These are phyloP conservation scores for Moxostoma hubbsi DNA, from an alignment of 2,797 vertebrate genomes.

Conservation along the genomic window DNA sequence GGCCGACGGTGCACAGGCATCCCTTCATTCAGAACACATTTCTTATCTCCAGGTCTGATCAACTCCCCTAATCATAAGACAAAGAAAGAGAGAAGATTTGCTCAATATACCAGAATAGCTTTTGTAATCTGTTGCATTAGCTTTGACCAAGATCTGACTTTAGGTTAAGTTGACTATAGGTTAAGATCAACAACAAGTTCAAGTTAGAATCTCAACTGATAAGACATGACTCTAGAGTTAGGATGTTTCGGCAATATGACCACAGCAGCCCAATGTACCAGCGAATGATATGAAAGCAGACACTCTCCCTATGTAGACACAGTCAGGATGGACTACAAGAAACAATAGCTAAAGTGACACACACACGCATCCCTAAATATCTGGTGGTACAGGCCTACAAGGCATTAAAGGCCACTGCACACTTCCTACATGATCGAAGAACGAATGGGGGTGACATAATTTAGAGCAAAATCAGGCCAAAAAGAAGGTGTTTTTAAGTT, in stretches of 20 bases:
- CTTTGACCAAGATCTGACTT: not conserved
- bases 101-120: not conserved
- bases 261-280: too few species aligned
- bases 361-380: not conserved
- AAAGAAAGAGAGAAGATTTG: not conserved
- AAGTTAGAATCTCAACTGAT: too few species aligned
- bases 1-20: conserved; percentile 94
- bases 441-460: too few species aligned
- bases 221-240: too few species aligned
- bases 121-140: too few species aligned
- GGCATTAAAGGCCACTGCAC: not conserved
- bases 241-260: too few species aligned
- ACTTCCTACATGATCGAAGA: too few species aligned
- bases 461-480: too few species aligned
- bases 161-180: too few species aligned
- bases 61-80: conserved; percentile 80
- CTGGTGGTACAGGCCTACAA: not conserved
- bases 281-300: too few species aligned
- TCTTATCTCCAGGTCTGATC: conserved; percentile 92
- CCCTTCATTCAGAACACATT: conserved; percentile 91
- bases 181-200: too few species aligned
- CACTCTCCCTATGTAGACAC: not conserved
- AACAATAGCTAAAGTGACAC: not conserved
- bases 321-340: not conserved
- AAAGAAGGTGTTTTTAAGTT: too few species aligned